Evolutionary conservation across 2,888 invertebrate species (phyloP).

Genomic region (Entomobrya multifasciata): DNA sequence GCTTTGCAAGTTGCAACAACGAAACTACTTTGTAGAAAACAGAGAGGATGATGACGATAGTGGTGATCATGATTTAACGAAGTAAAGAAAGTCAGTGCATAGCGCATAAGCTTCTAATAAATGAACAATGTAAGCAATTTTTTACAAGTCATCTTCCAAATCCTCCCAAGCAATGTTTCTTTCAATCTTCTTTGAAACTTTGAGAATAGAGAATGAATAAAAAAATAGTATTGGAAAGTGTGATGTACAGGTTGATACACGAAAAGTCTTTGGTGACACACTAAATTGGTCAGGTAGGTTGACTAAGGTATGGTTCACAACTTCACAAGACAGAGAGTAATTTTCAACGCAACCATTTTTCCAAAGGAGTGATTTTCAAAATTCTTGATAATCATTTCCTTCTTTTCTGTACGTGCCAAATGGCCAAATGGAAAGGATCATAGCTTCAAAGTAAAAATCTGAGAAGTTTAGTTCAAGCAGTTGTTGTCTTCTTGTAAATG

Average conservation of each 20-base stretch:
- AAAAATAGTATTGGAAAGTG: too few species aligned
- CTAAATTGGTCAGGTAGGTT: too few species aligned
- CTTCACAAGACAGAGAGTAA: too few species aligned
- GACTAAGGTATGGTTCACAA: too few species aligned
- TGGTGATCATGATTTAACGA: neutral
- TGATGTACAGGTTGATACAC: too few species aligned
- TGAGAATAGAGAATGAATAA: neutral
- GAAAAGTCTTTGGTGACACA: too few species aligned
- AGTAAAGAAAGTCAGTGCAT: constrained; percentile 23
- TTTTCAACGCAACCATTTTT: neutral
- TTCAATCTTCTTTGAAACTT: too few species aligned
- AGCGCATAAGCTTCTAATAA: constrained; percentile 31
- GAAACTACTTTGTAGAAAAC: constrained; percentile 49
- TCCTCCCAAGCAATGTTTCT: constrained; percentile 47
- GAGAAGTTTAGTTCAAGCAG: too few species aligned
- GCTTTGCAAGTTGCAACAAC: constrained; percentile 64
- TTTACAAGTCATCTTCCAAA: constrained; percentile 64
- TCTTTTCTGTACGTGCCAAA: constrained; percentile 60
- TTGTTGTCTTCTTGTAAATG: too few species aligned
- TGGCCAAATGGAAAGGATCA: constrained; percentile 46
- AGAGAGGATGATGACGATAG: neutral
- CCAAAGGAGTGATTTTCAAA: neutral
- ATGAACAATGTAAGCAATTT: constrained; percentile 49
- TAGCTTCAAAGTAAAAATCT: constrained; percentile 8
- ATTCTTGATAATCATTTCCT: constrained; percentile 65